Evolutionary conservation across 35 echinoderm and acorn worm genomes (phyloP).

Genomic region (Eucidaris tribuloides): DNA sequence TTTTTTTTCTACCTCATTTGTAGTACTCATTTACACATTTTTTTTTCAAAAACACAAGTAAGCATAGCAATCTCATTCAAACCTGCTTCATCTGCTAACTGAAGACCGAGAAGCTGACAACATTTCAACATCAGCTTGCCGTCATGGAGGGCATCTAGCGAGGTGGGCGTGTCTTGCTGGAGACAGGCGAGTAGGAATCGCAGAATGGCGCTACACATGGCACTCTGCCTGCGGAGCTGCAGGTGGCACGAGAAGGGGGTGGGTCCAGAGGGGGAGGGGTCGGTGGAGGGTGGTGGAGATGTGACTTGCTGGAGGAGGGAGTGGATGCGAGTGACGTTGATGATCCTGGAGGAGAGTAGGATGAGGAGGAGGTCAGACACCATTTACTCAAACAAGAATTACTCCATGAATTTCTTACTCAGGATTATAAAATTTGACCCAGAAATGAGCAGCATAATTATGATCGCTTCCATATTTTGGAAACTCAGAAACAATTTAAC

Average conservation of each 20-base stretch:
- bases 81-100: conserved; percentile 7
- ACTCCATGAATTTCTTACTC: no score
- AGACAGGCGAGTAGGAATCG: conserved; percentile 2
- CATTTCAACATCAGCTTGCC: conserved; percentile 20
- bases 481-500: no score
- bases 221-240: not conserved
- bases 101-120: conserved; percentile 20
- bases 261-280: not conserved
- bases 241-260: not conserved
- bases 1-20: no score
- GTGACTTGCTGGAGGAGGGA: conserved; percentile 24
- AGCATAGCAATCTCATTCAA: not conserved
- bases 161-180: not conserved
- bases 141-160: not conserved
- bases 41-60: no score
- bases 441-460: no score
- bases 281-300: not conserved
- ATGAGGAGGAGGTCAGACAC: no score
- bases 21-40: no score
- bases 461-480: no score
- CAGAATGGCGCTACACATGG: conserved; percentile 30
- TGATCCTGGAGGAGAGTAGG: not conserved
- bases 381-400: no score
- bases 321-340: conserved; percentile 25
- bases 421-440: no score